Evolutionary conservation across 2,888 invertebrate genomes (phyloP), one percentile per base, ranked within the genome.

Genomic region (Thecophora atra): DNA sequence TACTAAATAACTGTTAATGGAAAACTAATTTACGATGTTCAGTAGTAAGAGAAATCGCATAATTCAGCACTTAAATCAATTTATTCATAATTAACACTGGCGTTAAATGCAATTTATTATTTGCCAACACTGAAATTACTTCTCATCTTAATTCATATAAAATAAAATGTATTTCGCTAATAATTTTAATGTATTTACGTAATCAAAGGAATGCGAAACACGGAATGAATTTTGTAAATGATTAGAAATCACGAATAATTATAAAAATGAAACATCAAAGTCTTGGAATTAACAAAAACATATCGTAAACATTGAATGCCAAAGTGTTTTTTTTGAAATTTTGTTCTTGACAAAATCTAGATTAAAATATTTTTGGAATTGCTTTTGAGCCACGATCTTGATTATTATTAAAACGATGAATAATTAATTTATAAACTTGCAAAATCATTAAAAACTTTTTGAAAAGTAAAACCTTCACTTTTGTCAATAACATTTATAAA

Each of bases 261-360:
- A 37, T 37, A 37, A 37, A 37, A 73, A 47, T 70, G 42, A 65
- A 76, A 74, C 72, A 71, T 37, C 37, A 79, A 84, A 82, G 83
- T 83, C 83, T 84, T 82, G 81, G 81, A 84, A 80, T 79, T 79
- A 81, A 84, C 83, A 81, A 80, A 84, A 84, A 83, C 83, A 83
- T 83, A 83, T 83, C 83, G 83, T 83, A 83, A 81, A 82, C 80
- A 83, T 84, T 78, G 81, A 82, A 82, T 84, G 84, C 84, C 83
- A 84, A 84, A 83, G 83, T 82, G 82, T 83, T 82, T 80, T 78
- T 76, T 79, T 77, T 77, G 75, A 78, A 73, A 52, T 51, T 47
- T 65, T 62, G 15, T 13, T 58, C 52, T 21, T 63, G 26, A 58
- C 42, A 62, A 70, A 70, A 70, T 13, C 30, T 74, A 72, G 51